Evolutionary conservation across 92 coral and sea anemone genomes (phyloP).

Genomic region (Pocillopora meandrina): DNA sequence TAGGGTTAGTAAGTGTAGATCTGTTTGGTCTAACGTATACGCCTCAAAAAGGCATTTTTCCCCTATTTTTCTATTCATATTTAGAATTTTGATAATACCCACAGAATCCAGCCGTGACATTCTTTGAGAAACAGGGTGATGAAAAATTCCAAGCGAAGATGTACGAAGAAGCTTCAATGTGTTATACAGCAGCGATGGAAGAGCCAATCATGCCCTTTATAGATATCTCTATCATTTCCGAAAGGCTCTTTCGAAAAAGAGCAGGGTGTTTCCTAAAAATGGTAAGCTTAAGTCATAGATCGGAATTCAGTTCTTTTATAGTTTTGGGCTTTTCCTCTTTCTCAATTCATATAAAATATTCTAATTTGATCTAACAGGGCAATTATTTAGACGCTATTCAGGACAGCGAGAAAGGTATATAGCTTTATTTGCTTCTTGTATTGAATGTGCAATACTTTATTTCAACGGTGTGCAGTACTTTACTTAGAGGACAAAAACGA

Average conservation of each 20-base stretch:
- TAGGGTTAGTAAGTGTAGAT: too few relatives aligned
- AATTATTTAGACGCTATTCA: constrained; percentile 13
- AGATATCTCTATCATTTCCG: constrained; percentile 1
- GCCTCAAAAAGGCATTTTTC: background rate
- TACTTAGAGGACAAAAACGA: too few relatives aligned
- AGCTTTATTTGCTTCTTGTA: background rate
- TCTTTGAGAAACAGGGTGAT: background rate
- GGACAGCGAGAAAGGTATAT: constrained; percentile 22
- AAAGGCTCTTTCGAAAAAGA: constrained; percentile 29
- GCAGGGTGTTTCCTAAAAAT: constrained; percentile 26
- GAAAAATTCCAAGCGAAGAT: constrained; percentile 4
- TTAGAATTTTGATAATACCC: background rate
- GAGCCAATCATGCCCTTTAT: background rate
- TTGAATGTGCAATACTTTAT: too few relatives aligned
- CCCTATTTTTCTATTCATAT: background rate
- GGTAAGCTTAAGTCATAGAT: background rate
- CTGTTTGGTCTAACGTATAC: background rate
- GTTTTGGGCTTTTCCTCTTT: background rate
- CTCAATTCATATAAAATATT: background rate
- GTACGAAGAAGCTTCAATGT: background rate
- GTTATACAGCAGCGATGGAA: constrained; percentile 2
- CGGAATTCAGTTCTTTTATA: background rate
- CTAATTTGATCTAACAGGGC: background rate
- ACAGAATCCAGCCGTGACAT: background rate
- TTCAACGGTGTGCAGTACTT: too few relatives aligned